phyloP scores from a whole-genome alignment of 1,140 invertebrate species.

The Proctacanthus coquilletti region DNA sequence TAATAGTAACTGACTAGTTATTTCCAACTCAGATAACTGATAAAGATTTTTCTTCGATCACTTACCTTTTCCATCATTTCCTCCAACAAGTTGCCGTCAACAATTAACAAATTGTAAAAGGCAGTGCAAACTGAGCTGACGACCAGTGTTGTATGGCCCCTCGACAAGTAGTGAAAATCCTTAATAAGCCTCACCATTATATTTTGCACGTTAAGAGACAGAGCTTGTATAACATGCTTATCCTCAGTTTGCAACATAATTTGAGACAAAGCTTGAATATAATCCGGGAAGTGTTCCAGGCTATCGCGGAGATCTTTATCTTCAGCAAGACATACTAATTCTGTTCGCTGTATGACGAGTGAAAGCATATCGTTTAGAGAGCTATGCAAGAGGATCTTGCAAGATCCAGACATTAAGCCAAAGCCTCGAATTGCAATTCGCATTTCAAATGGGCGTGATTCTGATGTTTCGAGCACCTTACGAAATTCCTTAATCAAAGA shows the following conservation, averaged over 20 bases:
- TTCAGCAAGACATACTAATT: constrained; percentile 20
- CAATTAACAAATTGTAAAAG: constrained; percentile 23
- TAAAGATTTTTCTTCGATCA: too few relatives aligned
- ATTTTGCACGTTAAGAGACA: constrained; percentile 28
- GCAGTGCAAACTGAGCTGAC: constrained; percentile 26
- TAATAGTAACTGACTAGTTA: too few relatives aligned
- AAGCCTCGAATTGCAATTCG: constrained; percentile 24
- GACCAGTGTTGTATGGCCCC: constrained; percentile 15
- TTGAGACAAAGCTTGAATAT: constrained; percentile 23
- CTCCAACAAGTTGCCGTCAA: constrained; percentile 17
- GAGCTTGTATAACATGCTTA: constrained; percentile 21
- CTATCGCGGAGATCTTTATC: constrained; percentile 10
- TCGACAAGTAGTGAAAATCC: constrained; percentile 30
- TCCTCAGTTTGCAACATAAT: constrained; percentile 13
- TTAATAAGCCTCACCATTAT: constrained; percentile 30
- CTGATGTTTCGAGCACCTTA: constrained; percentile 5
- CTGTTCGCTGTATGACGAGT: constrained; percentile 21
- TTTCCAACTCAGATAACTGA: too few relatives aligned
- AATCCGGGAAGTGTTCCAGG: constrained; percentile 20
- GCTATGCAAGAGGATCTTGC: constrained; percentile 13
- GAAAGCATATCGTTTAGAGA: constrained; percentile 16
- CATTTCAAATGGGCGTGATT: constrained; percentile 12
- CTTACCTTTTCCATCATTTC: constrained; percentile 26
- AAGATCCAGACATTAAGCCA: constrained; percentile 17
- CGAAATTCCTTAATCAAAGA: constrained; percentile 14